phyloP scores from a whole-genome alignment of 2,888 invertebrate species.

The Xanthia togata region DNA sequence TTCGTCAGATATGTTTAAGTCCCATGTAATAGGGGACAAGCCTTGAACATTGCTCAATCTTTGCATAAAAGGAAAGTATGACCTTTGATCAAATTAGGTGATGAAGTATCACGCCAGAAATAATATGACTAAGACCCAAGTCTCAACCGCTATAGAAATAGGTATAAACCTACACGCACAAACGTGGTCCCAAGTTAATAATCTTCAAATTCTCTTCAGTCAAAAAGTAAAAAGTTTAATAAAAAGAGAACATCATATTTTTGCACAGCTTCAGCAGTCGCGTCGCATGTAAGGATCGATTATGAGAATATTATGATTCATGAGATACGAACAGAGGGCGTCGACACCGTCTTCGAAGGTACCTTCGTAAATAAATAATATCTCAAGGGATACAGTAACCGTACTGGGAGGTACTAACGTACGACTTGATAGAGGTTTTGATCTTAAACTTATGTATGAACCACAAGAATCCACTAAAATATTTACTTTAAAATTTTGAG shows the following conservation, averaged over 20 bases:
- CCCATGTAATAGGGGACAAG: not conserved
- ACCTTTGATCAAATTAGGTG: too few species aligned
- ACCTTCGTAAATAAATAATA: slow-evolving; percentile 50
- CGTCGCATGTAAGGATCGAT: slow-evolving; percentile 34
- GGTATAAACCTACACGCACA: not conserved
- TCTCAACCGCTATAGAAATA: not conserved
- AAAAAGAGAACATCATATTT: slow-evolving; percentile 19
- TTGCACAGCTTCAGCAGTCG: slow-evolving; percentile 8
- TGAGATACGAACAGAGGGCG: slow-evolving; percentile 53
- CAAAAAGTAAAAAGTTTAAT: not conserved
- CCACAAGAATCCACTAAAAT: not conserved
- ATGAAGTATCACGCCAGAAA: not conserved
- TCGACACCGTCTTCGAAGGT: slow-evolving; percentile 50
- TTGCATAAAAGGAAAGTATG: too few species aligned
- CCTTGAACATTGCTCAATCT: too few species aligned
- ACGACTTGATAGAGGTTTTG: slow-evolving; percentile 11
- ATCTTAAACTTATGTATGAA: slow-evolving; percentile 3
- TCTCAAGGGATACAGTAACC: slow-evolving; percentile 18
- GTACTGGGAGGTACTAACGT: slow-evolving; percentile 1
- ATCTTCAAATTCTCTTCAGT: not conserved
- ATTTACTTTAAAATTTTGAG: not conserved
- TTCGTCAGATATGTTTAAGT: not conserved
- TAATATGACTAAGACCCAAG: not conserved
- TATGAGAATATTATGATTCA: slow-evolving; percentile 59
- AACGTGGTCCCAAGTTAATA: not conserved